Evolutionary conservation across 2,797 vertebrate species (phyloP).

Genomic region (Microchirus variegatus): DNA sequence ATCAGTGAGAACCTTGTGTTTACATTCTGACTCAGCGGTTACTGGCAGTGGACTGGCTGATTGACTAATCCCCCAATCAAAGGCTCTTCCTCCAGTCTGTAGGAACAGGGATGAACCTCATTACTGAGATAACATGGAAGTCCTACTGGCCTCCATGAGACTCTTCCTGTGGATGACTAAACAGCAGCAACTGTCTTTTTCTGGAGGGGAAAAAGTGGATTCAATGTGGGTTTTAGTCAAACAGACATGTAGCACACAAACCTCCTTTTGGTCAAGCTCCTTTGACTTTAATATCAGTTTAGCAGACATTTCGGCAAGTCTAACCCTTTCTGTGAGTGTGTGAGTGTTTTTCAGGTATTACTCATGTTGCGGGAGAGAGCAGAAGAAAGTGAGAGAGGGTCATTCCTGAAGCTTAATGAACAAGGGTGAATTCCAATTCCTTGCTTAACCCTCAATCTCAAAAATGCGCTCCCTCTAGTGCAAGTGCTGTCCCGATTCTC

Average conservation of each 20-base stretch:
- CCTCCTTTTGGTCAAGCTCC: constrained; percentile 26
- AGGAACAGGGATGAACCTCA: constrained; percentile 23
- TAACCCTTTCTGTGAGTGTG: constrained; percentile 4
- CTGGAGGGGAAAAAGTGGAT: constrained; percentile 5
- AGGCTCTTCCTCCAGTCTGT: constrained; percentile 28
- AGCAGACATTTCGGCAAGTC: not conserved
- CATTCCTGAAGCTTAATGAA: constrained; percentile 34
- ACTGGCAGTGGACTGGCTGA: constrained; percentile 44
- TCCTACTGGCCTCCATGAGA: constrained; percentile 14
- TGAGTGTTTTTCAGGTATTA: not conserved
- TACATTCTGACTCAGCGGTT: constrained; percentile 59
- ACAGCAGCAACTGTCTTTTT: no score
- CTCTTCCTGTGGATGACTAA: constrained; percentile 27
- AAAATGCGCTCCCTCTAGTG: no score
- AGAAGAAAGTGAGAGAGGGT: constrained; percentile 13
- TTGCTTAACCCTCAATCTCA: no score
- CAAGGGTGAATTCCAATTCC: no score
- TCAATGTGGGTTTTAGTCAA: constrained; percentile 11
- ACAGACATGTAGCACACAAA: constrained; percentile 10
- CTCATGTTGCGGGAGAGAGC: no score
- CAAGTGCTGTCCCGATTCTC: no score
- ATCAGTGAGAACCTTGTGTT: constrained; percentile 12
- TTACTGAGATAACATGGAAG: constrained; percentile 20
- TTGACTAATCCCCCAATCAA: constrained; percentile 27
- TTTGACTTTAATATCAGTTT: constrained; percentile 11